Conservation (phyloP, 2,888 invertebrate species). For the Cantharis rufa region DNA sequence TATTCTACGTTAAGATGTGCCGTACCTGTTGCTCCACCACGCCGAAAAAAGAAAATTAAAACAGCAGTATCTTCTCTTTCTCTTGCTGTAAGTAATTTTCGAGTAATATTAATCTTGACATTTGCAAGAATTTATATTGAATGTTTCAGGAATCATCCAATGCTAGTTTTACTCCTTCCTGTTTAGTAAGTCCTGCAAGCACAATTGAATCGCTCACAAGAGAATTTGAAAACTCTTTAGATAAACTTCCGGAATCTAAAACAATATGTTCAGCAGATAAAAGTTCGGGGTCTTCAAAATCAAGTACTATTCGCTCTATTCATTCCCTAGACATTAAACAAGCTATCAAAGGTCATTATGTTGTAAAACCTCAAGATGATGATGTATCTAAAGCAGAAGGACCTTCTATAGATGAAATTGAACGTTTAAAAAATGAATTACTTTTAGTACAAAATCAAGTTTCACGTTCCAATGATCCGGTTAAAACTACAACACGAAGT, state of each 20-base stretch:
- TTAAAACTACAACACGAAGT: constrained; percentile 58
- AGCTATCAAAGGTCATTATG: constrained; percentile 61
- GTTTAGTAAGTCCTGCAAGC: constrained; percentile 76
- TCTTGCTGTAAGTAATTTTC: constrained; percentile 37
- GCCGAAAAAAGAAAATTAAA: constrained; percentile 74
- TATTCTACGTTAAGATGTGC: constrained; percentile 39
- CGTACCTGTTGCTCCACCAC: constrained; percentile 75
- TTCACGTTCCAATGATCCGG: constrained; percentile 17
- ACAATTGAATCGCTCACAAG: constrained; percentile 78
- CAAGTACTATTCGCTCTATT: constrained; percentile 42
- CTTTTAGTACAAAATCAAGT: constrained; percentile 37
- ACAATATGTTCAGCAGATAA: constrained; percentile 19
- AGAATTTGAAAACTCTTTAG: constrained; percentile 83
- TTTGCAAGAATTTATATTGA: neutral
- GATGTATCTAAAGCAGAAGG: constrained; percentile 69
- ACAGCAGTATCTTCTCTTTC: constrained; percentile 36
- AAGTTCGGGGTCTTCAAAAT: constrained; percentile 34
- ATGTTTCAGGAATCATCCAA: constrained; percentile 41
- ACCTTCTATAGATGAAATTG: constrained; percentile 63
- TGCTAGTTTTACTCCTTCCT: constrained; percentile 55
- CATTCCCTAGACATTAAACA: constrained; percentile 53
- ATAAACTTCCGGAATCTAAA: constrained; percentile 48
- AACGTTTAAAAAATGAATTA: constrained; percentile 58
- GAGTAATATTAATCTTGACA: neutral
- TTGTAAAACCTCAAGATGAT: constrained; percentile 68